Conservation (phyloP, 2,113 vertebrate genomes). For the Neomonachus schauinslandi region DNA sequence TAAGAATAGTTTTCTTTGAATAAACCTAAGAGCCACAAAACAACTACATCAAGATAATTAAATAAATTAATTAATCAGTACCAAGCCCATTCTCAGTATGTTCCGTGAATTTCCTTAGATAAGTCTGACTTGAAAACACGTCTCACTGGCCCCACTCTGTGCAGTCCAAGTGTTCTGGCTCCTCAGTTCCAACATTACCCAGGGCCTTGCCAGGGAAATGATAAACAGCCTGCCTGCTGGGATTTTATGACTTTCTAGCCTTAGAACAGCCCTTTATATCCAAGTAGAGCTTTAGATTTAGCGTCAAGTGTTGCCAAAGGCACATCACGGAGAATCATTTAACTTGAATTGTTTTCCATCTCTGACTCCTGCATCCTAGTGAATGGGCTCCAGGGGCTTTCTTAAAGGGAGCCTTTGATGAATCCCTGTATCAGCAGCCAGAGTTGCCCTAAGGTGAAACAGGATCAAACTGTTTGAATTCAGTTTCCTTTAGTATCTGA, state of each 20-base stretch:
- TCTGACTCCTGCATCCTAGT: background rate
- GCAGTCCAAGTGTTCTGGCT: background rate
- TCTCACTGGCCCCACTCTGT: background rate
- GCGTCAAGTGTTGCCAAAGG: constrained; percentile 37
- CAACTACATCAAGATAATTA: background rate
- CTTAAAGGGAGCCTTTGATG: background rate
- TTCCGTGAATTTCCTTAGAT: background rate
- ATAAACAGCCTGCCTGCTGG: constrained; percentile 55
- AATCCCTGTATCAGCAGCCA: background rate
- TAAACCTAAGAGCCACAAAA: background rate
- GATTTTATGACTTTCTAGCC: constrained; percentile 64
- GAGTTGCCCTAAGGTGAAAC: background rate
- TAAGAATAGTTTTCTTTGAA: background rate
- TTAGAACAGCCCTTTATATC: constrained; percentile 59
- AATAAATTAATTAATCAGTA: background rate
- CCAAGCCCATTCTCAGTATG: background rate
- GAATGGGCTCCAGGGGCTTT: constrained; percentile 5
- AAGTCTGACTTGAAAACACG: background rate
- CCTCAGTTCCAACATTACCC: background rate
- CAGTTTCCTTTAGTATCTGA: constrained; percentile 8
- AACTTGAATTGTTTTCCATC: constrained; percentile 57
- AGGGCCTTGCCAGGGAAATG: constrained; percentile 50
- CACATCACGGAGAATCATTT: constrained; percentile 18
- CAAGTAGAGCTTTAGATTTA: constrained; percentile 39
- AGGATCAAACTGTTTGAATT: background rate